Evolutionary conservation across 1,140 invertebrate species (phyloP).

Genomic region (Micrasema longulum): DNA sequence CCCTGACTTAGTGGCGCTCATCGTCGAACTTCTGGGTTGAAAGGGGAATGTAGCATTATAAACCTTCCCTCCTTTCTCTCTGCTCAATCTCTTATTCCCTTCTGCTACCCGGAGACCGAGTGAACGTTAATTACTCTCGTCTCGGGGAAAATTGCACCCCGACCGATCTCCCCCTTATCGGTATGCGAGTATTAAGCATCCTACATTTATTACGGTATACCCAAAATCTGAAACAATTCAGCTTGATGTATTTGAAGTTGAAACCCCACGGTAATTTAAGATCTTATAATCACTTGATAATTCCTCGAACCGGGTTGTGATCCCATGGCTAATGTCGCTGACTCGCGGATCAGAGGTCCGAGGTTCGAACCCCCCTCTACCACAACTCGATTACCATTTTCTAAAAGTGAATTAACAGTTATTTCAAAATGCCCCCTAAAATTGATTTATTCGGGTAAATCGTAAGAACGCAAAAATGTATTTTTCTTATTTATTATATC

Average conservation of each 20-base stretch:
- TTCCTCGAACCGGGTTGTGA: too few relatives aligned
- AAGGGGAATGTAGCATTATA: conserved; percentile 31
- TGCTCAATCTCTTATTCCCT: conserved; percentile 7
- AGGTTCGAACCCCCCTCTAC: too few relatives aligned
- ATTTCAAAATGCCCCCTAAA: too few relatives aligned
- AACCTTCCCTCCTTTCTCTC: conserved; percentile 22
- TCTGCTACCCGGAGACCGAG: not conserved
- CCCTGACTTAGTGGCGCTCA: conserved; percentile 19
- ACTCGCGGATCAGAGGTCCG: too few relatives aligned
- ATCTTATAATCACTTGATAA: too few relatives aligned
- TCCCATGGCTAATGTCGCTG: too few relatives aligned
- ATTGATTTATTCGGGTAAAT: too few relatives aligned
- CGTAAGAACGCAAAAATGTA: too few relatives aligned
- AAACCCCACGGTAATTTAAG: too few relatives aligned
- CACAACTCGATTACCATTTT: too few relatives aligned
- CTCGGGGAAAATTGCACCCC: conserved; percentile 17
- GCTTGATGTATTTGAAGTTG: not conserved
- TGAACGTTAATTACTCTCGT: conserved; percentile 39
- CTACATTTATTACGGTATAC: not conserved
- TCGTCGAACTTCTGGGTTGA: conserved; percentile 32
- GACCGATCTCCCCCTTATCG: conserved; percentile 6
- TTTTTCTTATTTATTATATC: too few relatives aligned
- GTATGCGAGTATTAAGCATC: conserved; percentile 11
- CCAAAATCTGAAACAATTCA: conserved; percentile 9
- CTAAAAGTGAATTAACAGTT: too few relatives aligned